Evolutionary conservation across 2,113 vertebrate genomes (phyloP), one percentile per base, ranked within the genome.

Genomic region (Platycercus adscitus): DNA sequence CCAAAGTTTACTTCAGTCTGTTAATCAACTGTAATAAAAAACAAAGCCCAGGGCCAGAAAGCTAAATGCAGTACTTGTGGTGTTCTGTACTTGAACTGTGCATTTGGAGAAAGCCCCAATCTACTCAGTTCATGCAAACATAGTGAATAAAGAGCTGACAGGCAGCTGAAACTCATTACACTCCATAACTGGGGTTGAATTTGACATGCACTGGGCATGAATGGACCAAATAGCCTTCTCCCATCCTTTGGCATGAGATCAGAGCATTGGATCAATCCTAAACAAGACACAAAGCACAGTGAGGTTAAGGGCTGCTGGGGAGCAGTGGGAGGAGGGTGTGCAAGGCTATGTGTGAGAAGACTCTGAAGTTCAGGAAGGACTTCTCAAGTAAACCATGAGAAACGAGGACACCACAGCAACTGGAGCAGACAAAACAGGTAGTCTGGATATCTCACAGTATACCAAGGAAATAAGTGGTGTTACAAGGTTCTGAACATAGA

Each of bases 241-340:
- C 12, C 4, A 1, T 49, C 60, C 72, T 65, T 20, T 3, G 3
- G 14, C 28, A 2, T 29, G 39, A 66, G 56, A 17, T 15, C 0
- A 2, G 41, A 13, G 14, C 19, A 6, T 37, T 18, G 6, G 8
- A 14, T 50, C 23, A 21, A 6, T 33, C 68, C 17, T n/a, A 53
- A 52, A 44, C 16, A 16, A 41, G 56, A 35, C 16, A 16, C 13
- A 17, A 69, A 61, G 33, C 9, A 33, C 26, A 31, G 41, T 11
- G 61, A 65, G 52, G 28, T 4, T 23, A 9, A 83, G 37, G 41
- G 13, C 23, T 58, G 21, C 2, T 23, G 52, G 41, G 33, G 46
- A 83, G n/a, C 41, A 39, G 29, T 9, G 13, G 9, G 23, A 70
- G 43, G 23, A 64, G 44, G 17, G 28, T n/a, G 43, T 10, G 23